A percentile compares a stretch with the other conserved stretches of the same genome.
phyloP scores from a whole-genome alignment of 2,113 vertebrate species.

The Sakesphorus luctuosus region DNA sequence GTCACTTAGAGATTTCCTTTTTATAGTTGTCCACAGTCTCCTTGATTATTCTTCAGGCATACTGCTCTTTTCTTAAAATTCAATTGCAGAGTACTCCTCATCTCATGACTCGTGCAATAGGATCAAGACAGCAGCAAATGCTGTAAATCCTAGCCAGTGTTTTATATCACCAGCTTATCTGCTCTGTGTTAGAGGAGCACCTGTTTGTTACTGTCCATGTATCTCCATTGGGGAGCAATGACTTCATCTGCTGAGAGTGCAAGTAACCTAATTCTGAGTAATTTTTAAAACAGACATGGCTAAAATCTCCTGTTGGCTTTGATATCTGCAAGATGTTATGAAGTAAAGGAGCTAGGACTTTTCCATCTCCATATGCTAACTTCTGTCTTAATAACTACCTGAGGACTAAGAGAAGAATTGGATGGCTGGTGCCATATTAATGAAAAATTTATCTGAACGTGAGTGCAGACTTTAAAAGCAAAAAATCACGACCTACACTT shows the following conservation, averaged over 20 bases:
- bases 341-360: background rate
- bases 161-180: background rate
- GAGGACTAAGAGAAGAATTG: background rate
- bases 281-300: background rate
- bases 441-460: background rate
- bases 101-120: background rate
- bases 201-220: background rate
- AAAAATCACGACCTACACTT: background rate
- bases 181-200: background rate
- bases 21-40: background rate
- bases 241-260: background rate
- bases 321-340: background rate
- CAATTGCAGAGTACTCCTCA: background rate
- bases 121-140: background rate
- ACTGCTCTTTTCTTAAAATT: background rate
- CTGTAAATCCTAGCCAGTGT: background rate
- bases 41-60: background rate
- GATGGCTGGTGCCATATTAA: background rate
- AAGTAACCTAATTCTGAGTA: background rate
- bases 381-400: background rate
- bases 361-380: background rate
- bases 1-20: background rate
- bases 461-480: background rate
- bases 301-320: background rate
- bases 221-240: background rate